Conservation (phyloP, 2,113 vertebrate genomes). For the Crocuta crocuta region DNA sequence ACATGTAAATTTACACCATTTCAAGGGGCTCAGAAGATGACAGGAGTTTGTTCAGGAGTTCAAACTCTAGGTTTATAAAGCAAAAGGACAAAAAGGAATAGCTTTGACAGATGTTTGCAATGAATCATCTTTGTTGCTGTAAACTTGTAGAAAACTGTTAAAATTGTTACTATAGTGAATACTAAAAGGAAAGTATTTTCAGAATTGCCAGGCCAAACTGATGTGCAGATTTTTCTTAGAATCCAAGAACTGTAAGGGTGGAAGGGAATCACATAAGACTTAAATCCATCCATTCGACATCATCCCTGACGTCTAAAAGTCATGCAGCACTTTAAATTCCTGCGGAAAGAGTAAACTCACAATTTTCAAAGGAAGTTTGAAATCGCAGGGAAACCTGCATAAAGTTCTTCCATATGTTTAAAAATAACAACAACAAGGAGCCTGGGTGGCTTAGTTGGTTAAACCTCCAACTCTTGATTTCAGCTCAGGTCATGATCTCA, state of each 20-base stretch:
- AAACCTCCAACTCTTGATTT: no score
- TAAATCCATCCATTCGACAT: background rate
- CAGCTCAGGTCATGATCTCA: no score
- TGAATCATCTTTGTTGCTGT: conserved; percentile 67
- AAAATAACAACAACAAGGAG: background rate
- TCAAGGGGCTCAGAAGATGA: background rate
- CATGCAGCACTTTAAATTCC: background rate
- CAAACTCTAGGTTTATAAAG: conserved; percentile 48
- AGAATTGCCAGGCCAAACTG: conserved; percentile 8
- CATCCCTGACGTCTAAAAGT: background rate
- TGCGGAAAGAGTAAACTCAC: background rate
- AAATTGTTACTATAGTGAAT: conserved; percentile 56
- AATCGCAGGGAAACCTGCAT: background rate
- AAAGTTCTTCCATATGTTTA: background rate
- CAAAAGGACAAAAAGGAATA: conserved; percentile 27
- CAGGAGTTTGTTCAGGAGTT: conserved; percentile 18
- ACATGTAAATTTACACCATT: background rate
- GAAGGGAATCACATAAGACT: background rate
- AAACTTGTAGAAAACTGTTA: conserved; percentile 48
- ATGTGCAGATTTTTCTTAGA: conserved; percentile 13
- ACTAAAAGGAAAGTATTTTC: conserved; percentile 37
- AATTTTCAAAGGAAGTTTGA: conserved; percentile 32
- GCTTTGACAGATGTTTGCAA: conserved; percentile 65
- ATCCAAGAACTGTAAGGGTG: background rate
- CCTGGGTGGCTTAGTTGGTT: no score